Conservation (phyloP, 2,113 vertebrate genomes). For the Thamnaconus septentrionalis region DNA sequence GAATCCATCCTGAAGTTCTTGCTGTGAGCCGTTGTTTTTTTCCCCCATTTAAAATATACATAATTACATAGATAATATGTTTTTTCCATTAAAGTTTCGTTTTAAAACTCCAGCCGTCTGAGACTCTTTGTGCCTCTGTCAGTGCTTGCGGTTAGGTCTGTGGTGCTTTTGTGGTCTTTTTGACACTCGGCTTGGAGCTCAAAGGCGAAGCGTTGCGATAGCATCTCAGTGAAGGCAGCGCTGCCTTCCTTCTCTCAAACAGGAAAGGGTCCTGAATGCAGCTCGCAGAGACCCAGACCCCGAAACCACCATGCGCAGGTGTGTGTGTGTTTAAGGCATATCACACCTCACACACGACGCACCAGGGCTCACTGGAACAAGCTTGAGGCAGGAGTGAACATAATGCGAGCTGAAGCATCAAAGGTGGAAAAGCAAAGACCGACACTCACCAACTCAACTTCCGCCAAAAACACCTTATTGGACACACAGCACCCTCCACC, state of each 20-base stretch:
- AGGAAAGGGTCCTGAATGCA: conserved; percentile 62
- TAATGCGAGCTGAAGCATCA: conserved; percentile 50
- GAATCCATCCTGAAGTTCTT: no score
- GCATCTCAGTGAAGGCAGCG: conserved; percentile 41
- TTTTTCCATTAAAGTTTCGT: background rate
- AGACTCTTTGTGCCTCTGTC: conserved; percentile 15
- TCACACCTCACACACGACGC: background rate
- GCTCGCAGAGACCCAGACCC: conserved; percentile 40
- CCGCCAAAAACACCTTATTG: conserved; percentile 52
- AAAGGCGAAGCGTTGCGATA: conserved; percentile 64
- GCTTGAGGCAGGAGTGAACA: background rate
- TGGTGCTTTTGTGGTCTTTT: conserved; percentile 76
- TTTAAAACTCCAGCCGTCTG: conserved; percentile 9
- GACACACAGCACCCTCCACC: conserved; percentile 46
- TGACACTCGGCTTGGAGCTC: conserved; percentile 66
- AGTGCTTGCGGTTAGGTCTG: conserved; percentile 68
- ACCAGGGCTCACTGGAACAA: background rate
- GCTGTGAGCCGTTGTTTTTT: no score
- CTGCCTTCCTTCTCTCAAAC: conserved; percentile 47
- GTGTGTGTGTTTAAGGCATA: conserved; percentile 13
- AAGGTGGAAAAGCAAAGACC: conserved; percentile 40
- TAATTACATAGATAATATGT: no score
- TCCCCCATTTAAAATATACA: no score
- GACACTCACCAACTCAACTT: conserved; percentile 59
- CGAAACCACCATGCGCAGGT: conserved; percentile 47